Base-by-base conservation (phyloP, 1,140 invertebrate species). In the Drosophila sp. region DNA sequence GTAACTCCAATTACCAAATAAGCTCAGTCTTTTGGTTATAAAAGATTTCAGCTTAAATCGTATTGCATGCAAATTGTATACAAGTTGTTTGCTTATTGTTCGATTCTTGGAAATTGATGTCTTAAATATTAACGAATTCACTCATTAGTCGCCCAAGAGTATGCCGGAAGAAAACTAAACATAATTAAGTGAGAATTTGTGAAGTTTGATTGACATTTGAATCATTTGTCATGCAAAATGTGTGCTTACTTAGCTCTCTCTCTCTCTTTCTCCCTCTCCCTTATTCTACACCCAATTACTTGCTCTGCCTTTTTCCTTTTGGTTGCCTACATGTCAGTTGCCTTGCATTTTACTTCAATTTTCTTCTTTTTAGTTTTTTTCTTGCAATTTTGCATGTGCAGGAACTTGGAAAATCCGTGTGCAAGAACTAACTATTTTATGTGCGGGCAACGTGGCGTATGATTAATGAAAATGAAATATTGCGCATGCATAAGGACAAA, bases 401-500 rank as follows among this genome's bases (percentile, higher is more conserved):
- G 83, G 66, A 73, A 77, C 82, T 87, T 85, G 82, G 82, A 85
- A 85, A 85, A 85, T 85, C 79, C 83, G 79, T 87, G 79, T 87
- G 82, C 83, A 82, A 41, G 40, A 55, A 58, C 50, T 76, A 76
- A 50, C 44, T 27, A 50, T 50, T 76, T 76, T 87, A 72, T 86
- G 76, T 79, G 79, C 50, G 56, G 79, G 76, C 83, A 83, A 79
- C 84, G 76, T 72, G 84, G 83, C 83, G 83, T 87, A 89, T 87
- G 83, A 87, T 87, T 87, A 87, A 87, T 89, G 79, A 72, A 82
- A 80, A 75, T 33, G 58, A 76, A 70, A 65, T 23, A 67, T 47
- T 73, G 65, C 50, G 63, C 58, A 63, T 70, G 41, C 30, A 65
- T 67, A 25, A 70, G 63, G 60, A 56, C 7, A 50, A 67, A 58